These are phyloP conservation scores for Zosterops lateralis DNA, from an alignment of 2,113 vertebrate species.

Conservation along the genomic window DNA sequence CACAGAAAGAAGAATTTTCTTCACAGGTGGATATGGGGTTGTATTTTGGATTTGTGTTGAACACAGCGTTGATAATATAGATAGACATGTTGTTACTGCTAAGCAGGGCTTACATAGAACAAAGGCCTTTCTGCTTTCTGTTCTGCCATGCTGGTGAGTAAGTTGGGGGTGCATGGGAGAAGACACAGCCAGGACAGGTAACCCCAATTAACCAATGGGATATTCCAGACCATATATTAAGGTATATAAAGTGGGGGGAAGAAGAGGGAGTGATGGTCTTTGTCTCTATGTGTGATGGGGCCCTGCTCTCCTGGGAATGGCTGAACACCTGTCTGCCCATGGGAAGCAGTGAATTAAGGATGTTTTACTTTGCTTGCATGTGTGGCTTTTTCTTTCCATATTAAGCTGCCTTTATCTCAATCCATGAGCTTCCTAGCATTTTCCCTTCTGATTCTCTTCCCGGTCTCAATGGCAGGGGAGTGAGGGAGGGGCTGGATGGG, in stretches of 20 bases:
- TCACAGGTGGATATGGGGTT: not conserved
- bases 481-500: not conserved
- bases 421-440: not conserved
- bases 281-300: not conserved
- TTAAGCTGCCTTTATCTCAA: not conserved
- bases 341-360: not conserved
- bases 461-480: accelerated
- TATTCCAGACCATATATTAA: not conserved
- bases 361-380: not conserved
- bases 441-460: not conserved
- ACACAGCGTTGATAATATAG: not conserved
- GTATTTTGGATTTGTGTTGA: not conserved
- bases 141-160: not conserved
- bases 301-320: not conserved
- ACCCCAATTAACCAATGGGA: not conserved
- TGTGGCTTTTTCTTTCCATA: not conserved
- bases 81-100: not conserved
- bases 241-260: not conserved
- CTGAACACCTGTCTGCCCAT: not conserved
- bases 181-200: not conserved
- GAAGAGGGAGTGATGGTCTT: not conserved
- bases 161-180: not conserved
- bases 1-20: not conserved
- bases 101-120: not conserved
- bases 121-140: not conserved